Evolutionary conservation across 64 coral and sea anemone genomes (phyloP), one percentile per base, ranked within the genome.

Genomic region (Montipora efflorescens): DNA sequence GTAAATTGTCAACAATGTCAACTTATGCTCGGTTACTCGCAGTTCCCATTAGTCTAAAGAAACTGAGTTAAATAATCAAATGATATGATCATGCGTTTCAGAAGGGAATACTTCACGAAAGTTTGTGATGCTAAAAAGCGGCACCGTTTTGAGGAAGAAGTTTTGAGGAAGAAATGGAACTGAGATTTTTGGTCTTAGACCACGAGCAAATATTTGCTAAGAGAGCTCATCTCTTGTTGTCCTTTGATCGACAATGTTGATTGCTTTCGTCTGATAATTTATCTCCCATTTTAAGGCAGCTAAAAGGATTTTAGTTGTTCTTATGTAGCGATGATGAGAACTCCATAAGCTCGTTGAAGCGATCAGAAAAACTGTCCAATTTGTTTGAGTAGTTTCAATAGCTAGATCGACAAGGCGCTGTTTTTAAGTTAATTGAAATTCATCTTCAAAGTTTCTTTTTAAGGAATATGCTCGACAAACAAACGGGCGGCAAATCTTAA

Each of bases 381-480:
- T 84, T 71, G 18, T 71, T 86, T 69, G 62, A 86, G 66, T 49
- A 50, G 47, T 15, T 15, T 86, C 9, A 44, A 86, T 70, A 7
- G 82, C 15, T 51, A 71, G 13, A 86, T 49, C 52, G 45, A 72
- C 16, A 71, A 19, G 36, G 23, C 9, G 28, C 81, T 66, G 66
- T 45, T 48, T 71, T 3, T 48, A 23, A 86, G 45, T 68, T 69
- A 69, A 86, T 86, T 86, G 66, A 86, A 86, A 86, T 86, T 86
- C 82, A 86, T 48, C 47, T 49, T 9, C 61, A 72, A 66, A 51
- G 25, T 66, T 18, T 72, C 8, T 4, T 72, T 50, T 46, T 4
- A 5, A 15, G 44, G 43, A 51, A 47, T 71, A 72, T 68, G 82
- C 68, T 50, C 50, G 82, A 48, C 67, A 72, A 86, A 86, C 82